Evolutionary conservation across 2,888 invertebrate genomes (phyloP).

Genomic region (Drosophila hamatofila): DNA sequence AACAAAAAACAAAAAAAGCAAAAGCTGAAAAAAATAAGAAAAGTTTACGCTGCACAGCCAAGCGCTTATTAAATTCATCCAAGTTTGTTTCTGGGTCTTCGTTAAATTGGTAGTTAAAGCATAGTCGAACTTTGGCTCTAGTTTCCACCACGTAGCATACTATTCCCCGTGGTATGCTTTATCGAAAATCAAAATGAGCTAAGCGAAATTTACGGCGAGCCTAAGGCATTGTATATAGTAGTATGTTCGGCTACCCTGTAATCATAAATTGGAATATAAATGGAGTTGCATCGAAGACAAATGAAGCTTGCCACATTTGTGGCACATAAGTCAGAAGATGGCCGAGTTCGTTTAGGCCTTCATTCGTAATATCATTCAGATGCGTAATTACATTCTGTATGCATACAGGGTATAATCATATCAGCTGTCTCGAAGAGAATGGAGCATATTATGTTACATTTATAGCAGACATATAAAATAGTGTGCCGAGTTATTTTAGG

Average conservation of each 20-base stretch:
- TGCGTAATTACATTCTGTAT: neutral
- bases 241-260: slow-evolving; percentile 24
- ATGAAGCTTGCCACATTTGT: neutral
- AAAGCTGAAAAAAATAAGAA: neutral
- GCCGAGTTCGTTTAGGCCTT: neutral
- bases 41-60: slow-evolving; percentile 12
- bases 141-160: slow-evolving; percentile 1
- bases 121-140: neutral
- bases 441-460: neutral
- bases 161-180: slow-evolving; percentile 23
- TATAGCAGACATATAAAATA: neutral
- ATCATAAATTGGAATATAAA: neutral
- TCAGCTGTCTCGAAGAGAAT: neutral
- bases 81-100: slow-evolving; percentile 4
- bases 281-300: neutral
- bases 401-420: slow-evolving; percentile 10
- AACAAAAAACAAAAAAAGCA: neutral
- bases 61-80: slow-evolving; percentile 9
- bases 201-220: slow-evolving; percentile 2
- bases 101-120: slow-evolving; percentile 13
- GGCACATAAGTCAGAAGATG: neutral
- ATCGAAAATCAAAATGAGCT: slow-evolving; percentile 28
- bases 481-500: neutral
- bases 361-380: neutral
- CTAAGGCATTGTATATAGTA: neutral